phyloP scores from a whole-genome alignment of 2,797 vertebrate genomes.

The Clamator glandarius region DNA sequence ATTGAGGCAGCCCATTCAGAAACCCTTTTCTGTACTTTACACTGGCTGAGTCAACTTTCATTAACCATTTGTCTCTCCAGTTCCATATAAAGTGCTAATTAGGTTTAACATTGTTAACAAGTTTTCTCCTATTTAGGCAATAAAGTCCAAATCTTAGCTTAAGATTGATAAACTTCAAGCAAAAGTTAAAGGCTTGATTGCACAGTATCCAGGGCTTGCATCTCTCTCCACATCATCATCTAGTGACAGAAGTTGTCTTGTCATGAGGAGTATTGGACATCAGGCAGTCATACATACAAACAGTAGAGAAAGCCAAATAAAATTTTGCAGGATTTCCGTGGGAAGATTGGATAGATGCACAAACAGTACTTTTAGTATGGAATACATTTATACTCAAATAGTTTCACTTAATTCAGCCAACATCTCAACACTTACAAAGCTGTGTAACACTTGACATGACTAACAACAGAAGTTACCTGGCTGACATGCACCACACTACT shows the following conservation, averaged over 20 bases:
- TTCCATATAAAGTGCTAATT: not conserved
- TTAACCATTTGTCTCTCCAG: not conserved
- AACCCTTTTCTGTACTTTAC: not conserved
- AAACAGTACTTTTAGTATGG: not conserved
- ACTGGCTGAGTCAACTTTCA: not conserved
- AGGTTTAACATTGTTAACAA: not conserved
- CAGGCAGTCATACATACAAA: not conserved
- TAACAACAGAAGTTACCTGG: not conserved
- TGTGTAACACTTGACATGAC: not conserved
- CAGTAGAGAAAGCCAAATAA: not conserved
- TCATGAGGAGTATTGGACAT: not conserved
- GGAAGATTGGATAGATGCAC: not conserved
- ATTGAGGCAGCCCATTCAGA: not conserved
- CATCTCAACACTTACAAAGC: not conserved
- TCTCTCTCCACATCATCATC: not conserved
- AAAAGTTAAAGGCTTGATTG: not conserved
- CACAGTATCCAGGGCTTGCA: not conserved
- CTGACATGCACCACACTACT: not conserved
- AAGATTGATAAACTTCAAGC: not conserved
- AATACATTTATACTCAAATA: not conserved
- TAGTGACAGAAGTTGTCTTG: not conserved
- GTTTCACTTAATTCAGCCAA: not conserved
- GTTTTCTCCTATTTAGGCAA: not conserved
- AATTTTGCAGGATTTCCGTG: not conserved
- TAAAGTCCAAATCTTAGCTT: not conserved